Conservation (phyloP, 2,888 invertebrate genomes). For the Schrankia costaestrigalis region DNA sequence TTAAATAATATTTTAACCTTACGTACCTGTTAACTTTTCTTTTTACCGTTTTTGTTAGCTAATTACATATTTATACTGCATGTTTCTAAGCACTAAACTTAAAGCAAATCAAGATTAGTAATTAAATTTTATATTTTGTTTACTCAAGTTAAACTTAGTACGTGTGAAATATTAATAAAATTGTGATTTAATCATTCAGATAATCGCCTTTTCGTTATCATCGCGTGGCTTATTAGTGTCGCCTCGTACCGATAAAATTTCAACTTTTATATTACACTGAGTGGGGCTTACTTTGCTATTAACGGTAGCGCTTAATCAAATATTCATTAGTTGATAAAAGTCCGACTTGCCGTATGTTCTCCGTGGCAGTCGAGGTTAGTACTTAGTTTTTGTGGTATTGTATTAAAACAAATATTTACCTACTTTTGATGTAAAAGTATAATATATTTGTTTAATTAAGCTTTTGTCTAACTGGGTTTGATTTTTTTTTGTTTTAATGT, state of each 20-base stretch:
- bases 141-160: conserved; percentile 17
- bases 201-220: conserved; percentile 54
- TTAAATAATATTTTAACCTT: not conserved
- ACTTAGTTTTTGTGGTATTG: not conserved
- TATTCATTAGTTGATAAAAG: conserved; percentile 44
- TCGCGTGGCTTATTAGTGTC: conserved; percentile 68
- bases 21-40: not conserved
- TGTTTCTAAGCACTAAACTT: conserved; percentile 25
- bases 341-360: conserved; percentile 1
- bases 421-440: too few species aligned
- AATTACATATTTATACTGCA: conserved; percentile 23
- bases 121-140: conserved; percentile 15
- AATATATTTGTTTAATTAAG: too few species aligned
- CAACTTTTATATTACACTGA: conserved; percentile 31
- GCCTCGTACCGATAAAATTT: conserved; percentile 54
- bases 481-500: too few species aligned
- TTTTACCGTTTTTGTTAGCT: conserved; percentile 6
- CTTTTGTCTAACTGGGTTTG: too few species aligned
- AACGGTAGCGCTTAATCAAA: conserved; percentile 42
- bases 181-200: conserved; percentile 59
- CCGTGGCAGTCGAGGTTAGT: not conserved
- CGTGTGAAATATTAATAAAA: conserved; percentile 43
- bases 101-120: conserved; percentile 22
- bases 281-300: conserved; percentile 29
- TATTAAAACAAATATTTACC: too few species aligned